Evolutionary conservation across 1,140 invertebrate genomes (phyloP).

Genomic region (Cydia pomonella): DNA sequence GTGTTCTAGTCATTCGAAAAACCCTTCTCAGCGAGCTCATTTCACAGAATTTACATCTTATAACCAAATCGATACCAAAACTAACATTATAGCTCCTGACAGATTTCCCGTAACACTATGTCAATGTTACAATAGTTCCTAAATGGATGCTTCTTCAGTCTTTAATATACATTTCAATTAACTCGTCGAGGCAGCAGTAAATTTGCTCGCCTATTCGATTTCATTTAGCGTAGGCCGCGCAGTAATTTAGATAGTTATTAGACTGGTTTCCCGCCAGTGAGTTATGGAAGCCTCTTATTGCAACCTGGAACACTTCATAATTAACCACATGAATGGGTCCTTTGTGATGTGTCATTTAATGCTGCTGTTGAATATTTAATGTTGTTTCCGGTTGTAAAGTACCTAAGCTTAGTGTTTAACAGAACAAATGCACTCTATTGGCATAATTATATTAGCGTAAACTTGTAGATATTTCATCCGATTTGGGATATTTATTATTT

Average conservation of each 20-base stretch:
- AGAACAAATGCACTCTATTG: background rate
- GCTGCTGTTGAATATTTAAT: slow-evolving; percentile 10
- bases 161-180: slow-evolving; percentile 32
- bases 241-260: slow-evolving; percentile 33
- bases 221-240: slow-evolving; percentile 31
- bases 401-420: background rate
- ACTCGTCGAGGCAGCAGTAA: slow-evolving; percentile 27
- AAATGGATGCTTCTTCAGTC: slow-evolving; percentile 1
- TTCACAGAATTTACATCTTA: too few species aligned
- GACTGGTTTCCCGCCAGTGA: slow-evolving; percentile 26
- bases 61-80: background rate
- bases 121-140: background rate
- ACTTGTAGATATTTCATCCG: too few species aligned
- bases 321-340: slow-evolving; percentile 24
- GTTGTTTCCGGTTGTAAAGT: background rate
- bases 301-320: slow-evolving; percentile 22
- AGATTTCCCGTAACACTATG: background rate
- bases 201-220: slow-evolving; percentile 32
- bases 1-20: too few species aligned
- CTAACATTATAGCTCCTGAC: background rate
- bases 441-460: too few species aligned
- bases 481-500: too few species aligned
- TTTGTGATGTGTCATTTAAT: background rate
- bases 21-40: too few species aligned
- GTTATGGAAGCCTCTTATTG: slow-evolving; percentile 30